Conservation (phyloP, 2,888 invertebrate species). For the Coelopa pilipes region DNA sequence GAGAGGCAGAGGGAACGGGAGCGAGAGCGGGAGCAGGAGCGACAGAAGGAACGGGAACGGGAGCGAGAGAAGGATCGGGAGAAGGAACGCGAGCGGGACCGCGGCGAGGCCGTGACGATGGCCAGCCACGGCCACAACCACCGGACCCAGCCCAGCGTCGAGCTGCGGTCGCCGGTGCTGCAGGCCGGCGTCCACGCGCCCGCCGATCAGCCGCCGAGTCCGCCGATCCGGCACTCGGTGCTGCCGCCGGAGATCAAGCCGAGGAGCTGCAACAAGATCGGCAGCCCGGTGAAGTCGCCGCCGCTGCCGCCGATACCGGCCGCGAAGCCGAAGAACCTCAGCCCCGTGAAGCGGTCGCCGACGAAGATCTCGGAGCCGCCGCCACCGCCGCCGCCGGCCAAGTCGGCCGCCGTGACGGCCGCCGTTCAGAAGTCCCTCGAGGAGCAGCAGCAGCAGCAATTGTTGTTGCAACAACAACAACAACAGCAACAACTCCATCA, state of each 20-base stretch:
- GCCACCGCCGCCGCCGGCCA: slow-evolving; percentile 61
- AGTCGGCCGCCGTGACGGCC: slow-evolving; percentile 59
- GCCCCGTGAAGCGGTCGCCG: slow-evolving; percentile 64
- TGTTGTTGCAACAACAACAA: slow-evolving; percentile 11
- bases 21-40: slow-evolving; percentile 42
- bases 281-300: slow-evolving; percentile 65
- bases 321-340: slow-evolving; percentile 63
- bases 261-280: slow-evolving; percentile 61
- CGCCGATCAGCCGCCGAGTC: slow-evolving; percentile 57
- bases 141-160: slow-evolving; percentile 40
- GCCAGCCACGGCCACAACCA: slow-evolving; percentile 9
- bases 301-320: slow-evolving; percentile 65
- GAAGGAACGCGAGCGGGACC: slow-evolving; percentile 4
- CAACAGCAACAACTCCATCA: slow-evolving; percentile 22
- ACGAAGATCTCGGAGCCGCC: slow-evolving; percentile 59
- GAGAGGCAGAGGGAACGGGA: slow-evolving; percentile 46
- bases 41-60: slow-evolving; percentile 34
- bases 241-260: slow-evolving; percentile 66
- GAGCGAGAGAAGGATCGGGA: slow-evolving; percentile 1
- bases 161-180: slow-evolving; percentile 48
- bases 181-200: slow-evolving; percentile 30
- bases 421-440: slow-evolving; percentile 58
- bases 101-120: slow-evolving; percentile 14
- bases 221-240: slow-evolving; percentile 59
- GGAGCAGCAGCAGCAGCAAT: slow-evolving; percentile 53